Conservation (phyloP, 2,888 invertebrate species). For the Encarsia formosa region DNA sequence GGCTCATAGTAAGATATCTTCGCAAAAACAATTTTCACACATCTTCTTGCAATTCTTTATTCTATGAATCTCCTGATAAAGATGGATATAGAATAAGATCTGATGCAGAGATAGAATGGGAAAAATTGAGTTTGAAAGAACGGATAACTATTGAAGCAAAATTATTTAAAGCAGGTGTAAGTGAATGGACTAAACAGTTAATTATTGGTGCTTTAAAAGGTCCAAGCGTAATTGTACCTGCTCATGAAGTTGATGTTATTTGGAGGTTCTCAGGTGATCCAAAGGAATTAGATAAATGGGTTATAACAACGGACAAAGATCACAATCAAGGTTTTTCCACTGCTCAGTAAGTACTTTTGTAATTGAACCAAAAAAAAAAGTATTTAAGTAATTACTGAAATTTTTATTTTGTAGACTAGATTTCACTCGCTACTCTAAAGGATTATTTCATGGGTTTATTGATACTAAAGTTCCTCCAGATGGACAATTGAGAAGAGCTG, state of each 20-base stretch:
- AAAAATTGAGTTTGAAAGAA: conserved; percentile 47
- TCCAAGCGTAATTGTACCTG: conserved; percentile 55
- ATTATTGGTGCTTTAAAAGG: conserved; percentile 63
- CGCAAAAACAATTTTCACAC: conserved; percentile 16
- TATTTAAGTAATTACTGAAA: no score
- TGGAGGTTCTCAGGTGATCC: conserved; percentile 67
- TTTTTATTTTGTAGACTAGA: conserved; percentile 57
- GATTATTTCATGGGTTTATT: conserved; percentile 68
- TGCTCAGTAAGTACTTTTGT: conserved; percentile 36
- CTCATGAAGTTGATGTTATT: conserved; percentile 69
- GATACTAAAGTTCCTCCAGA: conserved; percentile 72
- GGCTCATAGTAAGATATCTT: neutral
- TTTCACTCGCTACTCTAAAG: conserved; percentile 66
- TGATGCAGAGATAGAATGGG: conserved; percentile 35
- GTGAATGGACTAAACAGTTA: conserved; percentile 57
- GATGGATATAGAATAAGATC: conserved; percentile 54
- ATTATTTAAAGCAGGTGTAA: conserved; percentile 65
- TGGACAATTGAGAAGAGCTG: conserved; percentile 71
- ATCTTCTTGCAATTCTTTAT: conserved; percentile 8
- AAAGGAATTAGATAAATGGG: conserved; percentile 65
- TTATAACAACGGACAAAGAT: conserved; percentile 74
- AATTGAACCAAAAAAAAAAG: no score
- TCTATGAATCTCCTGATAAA: conserved; percentile 47
- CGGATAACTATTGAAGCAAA: conserved; percentile 63
- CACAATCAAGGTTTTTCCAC: conserved; percentile 67